These are phyloP conservation scores for Carcharodon carcharias DNA, from an alignment of 2,797 vertebrate species.

Conservation along the genomic window DNA sequence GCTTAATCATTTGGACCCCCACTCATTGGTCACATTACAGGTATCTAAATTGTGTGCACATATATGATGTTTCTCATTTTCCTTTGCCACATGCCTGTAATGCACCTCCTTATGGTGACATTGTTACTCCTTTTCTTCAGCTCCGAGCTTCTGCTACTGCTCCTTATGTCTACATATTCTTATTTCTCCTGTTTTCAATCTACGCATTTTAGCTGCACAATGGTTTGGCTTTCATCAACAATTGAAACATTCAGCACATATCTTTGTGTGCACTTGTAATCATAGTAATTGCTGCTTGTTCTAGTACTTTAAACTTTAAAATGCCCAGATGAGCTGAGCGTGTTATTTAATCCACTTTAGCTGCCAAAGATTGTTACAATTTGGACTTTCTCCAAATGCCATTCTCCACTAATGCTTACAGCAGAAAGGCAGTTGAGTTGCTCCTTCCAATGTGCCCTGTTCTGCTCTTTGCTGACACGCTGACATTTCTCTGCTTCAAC, in stretches of 20 bases:
- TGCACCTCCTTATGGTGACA: neutral
- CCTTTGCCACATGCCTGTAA: neutral
- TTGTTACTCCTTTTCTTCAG: neutral
- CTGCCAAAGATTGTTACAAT: neutral
- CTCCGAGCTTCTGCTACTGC: neutral
- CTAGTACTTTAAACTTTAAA: neutral
- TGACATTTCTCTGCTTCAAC: neutral
- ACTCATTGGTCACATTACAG: neutral
- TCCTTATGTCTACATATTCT: neutral
- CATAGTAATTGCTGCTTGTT: neutral
- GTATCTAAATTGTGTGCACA: neutral
- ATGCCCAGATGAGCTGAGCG: neutral
- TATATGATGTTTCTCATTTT: neutral
- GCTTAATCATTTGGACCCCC: neutral
- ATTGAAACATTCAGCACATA: neutral
- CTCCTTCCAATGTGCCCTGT: neutral
- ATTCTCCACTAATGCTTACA: neutral
- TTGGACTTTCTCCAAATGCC: neutral
- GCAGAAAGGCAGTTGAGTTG: neutral
- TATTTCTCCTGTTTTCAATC: neutral
- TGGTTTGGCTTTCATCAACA: neutral
- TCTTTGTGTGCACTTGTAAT: neutral
- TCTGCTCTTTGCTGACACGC: neutral
- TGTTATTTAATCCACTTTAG: neutral
- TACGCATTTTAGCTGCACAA: neutral